Base-by-base conservation (phyloP, 2,888 invertebrate genomes). In the Aromia moschata region DNA sequence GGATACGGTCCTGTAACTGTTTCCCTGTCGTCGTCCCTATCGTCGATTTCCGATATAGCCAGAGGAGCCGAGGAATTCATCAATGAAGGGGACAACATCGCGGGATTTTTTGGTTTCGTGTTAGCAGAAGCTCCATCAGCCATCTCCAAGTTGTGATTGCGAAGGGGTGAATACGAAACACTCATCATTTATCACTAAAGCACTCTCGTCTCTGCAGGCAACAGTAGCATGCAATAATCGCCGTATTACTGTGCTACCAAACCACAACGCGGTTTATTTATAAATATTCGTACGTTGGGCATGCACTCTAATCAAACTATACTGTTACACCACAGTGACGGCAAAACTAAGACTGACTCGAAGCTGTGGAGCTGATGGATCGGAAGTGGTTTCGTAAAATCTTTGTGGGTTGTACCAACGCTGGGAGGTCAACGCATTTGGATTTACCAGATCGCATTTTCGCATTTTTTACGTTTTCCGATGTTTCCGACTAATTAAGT, bases 31-130 rank as follows among this genome's bases (percentile, higher is more conserved):
- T 74, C 65, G 7, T 83, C 83, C 56, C 86, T 86, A 56, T 87
- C 87, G 55, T 88, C 87, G 37, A 84, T 78, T 73, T 87, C 87
- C 4, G 85, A 82, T 12, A 83, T 85, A 36, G 84, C 84, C 30
- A 84, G 66, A 0, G 86, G 85, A 1, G 83, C 84, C 40, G 58
- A 14, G 38, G 2, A 16, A 17, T 45, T 16, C 9, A 25, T 10
- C n/a, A 53, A 5, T 16, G 37, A 43, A 41, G 45, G 14, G 2
- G 58, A 31, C 3, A 14, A 5, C 9, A 15, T 3, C 11, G 20
- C 41, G 7, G 31, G 33, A 31, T 47, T 43, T 16, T 49, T 41
- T 2, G 37, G n/a, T 16, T 25, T 30, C 14, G 20, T 36, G 17
- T 44, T 30, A 5, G 11, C 2, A 7, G 33, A 18, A 18, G n/a